Evolutionary conservation across 2,797 vertebrate genomes (phyloP).

Genomic region (Pempheris klunzingeri): DNA sequence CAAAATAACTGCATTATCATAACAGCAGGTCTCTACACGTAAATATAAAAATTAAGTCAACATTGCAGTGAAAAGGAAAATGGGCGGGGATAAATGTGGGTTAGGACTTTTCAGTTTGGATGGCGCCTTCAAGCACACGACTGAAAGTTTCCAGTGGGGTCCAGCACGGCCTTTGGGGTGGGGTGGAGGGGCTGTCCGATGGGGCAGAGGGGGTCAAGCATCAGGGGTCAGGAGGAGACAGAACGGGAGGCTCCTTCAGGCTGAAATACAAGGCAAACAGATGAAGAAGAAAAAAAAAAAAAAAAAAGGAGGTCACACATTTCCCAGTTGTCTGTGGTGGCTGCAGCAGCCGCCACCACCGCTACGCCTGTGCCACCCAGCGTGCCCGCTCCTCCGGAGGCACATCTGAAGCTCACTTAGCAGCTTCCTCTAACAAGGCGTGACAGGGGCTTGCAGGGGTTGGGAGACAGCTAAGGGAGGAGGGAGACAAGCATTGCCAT

Average conservation of each 20-base stretch:
- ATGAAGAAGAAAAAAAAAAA: constrained; percentile 26
- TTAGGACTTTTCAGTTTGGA: constrained; percentile 40
- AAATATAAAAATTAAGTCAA: constrained; percentile 82
- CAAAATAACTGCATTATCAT: constrained; percentile 56
- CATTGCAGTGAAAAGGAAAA: constrained; percentile 61
- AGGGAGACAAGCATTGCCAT: constrained; percentile 25
- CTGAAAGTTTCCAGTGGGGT: constrained; percentile 63
- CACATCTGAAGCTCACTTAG: constrained; percentile 76
- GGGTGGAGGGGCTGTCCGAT: constrained; percentile 26
- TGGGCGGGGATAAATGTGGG: constrained; percentile 16
- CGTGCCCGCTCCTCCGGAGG: constrained; percentile 51
- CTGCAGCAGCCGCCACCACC: constrained; percentile 32
- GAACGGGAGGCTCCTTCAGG: constrained; percentile 64
- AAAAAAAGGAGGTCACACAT: constrained; percentile 66
- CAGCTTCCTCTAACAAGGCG: constrained; percentile 69
- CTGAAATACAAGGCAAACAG: constrained; percentile 67
- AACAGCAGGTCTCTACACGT: constrained; percentile 58
- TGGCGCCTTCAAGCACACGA: constrained; percentile 46
- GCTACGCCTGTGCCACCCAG: constrained; percentile 63
- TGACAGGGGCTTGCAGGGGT: constrained; percentile 69
- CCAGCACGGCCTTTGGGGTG: constrained; percentile 45
- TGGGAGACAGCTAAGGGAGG: constrained; percentile 25
- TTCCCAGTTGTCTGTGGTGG: constrained; percentile 34
- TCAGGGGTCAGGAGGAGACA: constrained; percentile 50
- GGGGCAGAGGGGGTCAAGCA: constrained; percentile 39